A percentile compares a stretch with the other conserved stretches of the same genome.
These are phyloP conservation scores for Agrypnus murinus DNA, from an alignment of 2,888 invertebrate species.

Conservation along the genomic window DNA sequence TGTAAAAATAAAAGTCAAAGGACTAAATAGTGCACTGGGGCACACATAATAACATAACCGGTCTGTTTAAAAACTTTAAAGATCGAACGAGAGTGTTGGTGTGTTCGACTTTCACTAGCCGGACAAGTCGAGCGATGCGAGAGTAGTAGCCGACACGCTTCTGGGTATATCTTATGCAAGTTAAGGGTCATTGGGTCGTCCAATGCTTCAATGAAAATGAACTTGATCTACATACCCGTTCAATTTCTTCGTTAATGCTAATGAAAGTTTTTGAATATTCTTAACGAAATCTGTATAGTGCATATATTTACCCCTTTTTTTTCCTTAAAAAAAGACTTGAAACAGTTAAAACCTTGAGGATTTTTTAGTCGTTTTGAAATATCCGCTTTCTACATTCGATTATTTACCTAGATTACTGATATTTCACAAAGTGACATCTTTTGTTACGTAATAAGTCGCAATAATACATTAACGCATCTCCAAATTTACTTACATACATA, in stretches of 20 bases:
- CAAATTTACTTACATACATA: no score
- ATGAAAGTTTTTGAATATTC: not conserved
- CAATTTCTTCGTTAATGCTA: not conserved
- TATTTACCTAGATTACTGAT: no score
- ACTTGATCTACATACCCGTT: constrained; percentile 33
- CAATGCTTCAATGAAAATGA: constrained; percentile 40
- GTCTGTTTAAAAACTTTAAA: constrained; percentile 1
- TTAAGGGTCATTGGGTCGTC: constrained; percentile 29
- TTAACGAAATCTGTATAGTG: no score
- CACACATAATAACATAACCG: constrained; percentile 18
- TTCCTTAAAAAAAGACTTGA: no score
- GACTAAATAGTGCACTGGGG: constrained; percentile 8
- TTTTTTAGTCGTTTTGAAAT: no score
- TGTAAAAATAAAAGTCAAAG: constrained; percentile 11
- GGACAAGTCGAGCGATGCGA: constrained; percentile 13
- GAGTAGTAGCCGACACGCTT: constrained; percentile 5
- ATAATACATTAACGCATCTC: no score
- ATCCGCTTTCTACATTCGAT: no score
- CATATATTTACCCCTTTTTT: no score
- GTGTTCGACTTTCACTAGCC: constrained; percentile 20
- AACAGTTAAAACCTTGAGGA: no score
- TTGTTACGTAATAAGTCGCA: no score
- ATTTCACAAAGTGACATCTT: no score
- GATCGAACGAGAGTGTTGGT: not conserved
- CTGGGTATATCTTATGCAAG: constrained; percentile 30